A percentile compares a stretch with the other conserved stretches of the same genome.
These are phyloP conservation scores for Parotia lawesii DNA, from an alignment of 2,113 vertebrate species.

Conservation along the genomic window DNA sequence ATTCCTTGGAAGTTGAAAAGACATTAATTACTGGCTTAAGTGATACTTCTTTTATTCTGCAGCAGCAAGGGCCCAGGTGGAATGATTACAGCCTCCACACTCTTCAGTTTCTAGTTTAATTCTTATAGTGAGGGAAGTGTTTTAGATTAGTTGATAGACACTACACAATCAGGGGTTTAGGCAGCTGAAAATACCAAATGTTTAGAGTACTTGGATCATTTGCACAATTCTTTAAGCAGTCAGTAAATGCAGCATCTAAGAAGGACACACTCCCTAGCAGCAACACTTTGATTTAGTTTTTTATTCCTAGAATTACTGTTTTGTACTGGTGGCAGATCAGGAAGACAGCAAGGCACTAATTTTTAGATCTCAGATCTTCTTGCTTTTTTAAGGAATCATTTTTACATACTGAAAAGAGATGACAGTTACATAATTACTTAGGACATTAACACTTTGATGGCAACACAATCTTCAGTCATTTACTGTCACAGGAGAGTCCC, in stretches of 20 bases:
- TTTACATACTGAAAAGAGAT: not conserved
- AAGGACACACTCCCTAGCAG: not conserved
- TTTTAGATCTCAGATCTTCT: not conserved
- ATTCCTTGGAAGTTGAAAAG: conserved; percentile 21
- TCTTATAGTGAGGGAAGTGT: not conserved
- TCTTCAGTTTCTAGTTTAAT: not conserved
- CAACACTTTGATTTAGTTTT: not conserved
- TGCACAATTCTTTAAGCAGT: not conserved
- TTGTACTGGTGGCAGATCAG: not conserved
- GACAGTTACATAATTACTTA: not conserved
- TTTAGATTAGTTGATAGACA: not conserved
- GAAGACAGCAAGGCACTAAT: not conserved
- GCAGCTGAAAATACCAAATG: not conserved
- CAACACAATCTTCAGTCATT: not conserved
- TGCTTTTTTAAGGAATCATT: not conserved
- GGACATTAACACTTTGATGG: not conserved
- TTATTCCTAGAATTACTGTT: not conserved
- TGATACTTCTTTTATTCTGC: not conserved
- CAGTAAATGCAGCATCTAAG: not conserved
- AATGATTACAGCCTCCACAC: not conserved
- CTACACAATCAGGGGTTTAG: not conserved
- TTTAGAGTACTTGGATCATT: not conserved
- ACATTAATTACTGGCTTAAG: not conserved
- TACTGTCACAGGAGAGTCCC: not conserved
- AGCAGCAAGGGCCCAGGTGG: not conserved